A percentile compares a stretch with the other conserved stretches of the same genome.
Evolutionary conservation across 2,888 invertebrate species (phyloP).

Genomic region (Drosophila formosana): DNA sequence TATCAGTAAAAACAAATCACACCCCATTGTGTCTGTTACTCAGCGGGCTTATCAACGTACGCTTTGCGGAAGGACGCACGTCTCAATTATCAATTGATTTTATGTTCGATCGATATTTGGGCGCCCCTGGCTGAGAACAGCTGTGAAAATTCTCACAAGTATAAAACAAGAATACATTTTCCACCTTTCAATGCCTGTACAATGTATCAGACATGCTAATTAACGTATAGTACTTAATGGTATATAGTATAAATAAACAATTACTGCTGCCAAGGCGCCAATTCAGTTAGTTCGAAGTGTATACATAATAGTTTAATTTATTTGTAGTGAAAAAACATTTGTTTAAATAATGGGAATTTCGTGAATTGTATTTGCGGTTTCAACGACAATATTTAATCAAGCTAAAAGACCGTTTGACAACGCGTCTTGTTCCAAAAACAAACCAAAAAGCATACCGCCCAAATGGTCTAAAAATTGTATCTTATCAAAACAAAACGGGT

Average conservation of each 20-base stretch:
- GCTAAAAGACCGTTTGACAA: constrained; percentile 47
- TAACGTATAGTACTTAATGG: not conserved
- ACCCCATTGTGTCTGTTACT: constrained; percentile 6
- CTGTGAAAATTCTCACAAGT: constrained; percentile 37
- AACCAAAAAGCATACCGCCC: not conserved
- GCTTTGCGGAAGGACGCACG: constrained; percentile 11
- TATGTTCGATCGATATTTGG: constrained; percentile 30
- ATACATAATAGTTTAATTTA: constrained; percentile 25
- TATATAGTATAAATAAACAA: constrained; percentile 11
- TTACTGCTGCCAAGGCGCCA: constrained; percentile 10
- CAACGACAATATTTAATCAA: constrained; percentile 64
- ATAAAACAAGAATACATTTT: constrained; percentile 13
- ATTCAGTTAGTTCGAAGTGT: not conserved
- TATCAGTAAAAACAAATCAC: not conserved
- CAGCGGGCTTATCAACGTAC: constrained; percentile 9
- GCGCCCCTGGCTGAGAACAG: constrained; percentile 8
- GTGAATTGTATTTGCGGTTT: constrained; percentile 39
- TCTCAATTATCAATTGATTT: constrained; percentile 39
- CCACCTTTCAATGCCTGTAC: constrained; percentile 14
- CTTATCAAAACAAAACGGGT: constrained; percentile 49
- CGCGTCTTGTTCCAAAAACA: constrained; percentile 11
- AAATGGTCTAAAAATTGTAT: constrained; percentile 41
- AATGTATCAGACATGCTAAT: constrained; percentile 39
- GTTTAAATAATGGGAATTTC: constrained; percentile 69
- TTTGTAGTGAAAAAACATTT: constrained; percentile 57